A percentile compares a stretch with the other conserved stretches of the same genome.
Conservation (phyloP, 1,140 invertebrate species). For the Portunus trituberculatus region DNA sequence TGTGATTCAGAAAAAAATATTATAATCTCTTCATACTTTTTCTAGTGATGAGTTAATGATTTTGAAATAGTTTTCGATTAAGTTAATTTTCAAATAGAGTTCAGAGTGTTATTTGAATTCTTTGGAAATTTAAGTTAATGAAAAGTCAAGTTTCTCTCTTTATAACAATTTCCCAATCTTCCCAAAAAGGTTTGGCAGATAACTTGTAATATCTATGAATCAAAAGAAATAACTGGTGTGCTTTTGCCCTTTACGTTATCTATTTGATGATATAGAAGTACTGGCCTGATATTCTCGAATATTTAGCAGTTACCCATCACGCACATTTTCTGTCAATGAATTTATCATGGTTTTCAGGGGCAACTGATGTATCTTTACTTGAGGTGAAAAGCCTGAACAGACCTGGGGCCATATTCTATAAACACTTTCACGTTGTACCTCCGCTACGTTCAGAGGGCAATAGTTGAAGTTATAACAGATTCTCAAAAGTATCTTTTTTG, state of each 20-base stretch:
- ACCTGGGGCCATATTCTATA: no score
- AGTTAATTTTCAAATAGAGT: not conserved
- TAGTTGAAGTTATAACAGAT: no score
- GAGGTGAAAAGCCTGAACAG: no score
- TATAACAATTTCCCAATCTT: not conserved
- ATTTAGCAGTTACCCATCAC: not conserved
- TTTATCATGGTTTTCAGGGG: not conserved
- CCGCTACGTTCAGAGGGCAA: no score
- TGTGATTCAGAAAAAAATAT: no score
- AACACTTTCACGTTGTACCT: no score
- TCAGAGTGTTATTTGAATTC: not conserved
- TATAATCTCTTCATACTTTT: no score
- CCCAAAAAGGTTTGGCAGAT: not conserved
- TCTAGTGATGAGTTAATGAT: no score
- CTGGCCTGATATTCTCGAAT: not conserved
- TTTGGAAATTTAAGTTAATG: not conserved
- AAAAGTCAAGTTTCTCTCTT: not conserved
- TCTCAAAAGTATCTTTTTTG: no score
- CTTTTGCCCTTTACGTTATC: not conserved
- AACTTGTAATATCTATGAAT: not conserved
- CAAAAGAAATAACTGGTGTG: not conserved
- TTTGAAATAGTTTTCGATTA: no score
- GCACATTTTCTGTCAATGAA: not conserved
- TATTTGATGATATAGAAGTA: not conserved
- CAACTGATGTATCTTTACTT: not conserved